phyloP scores from a whole-genome alignment of 2,113 vertebrate genomes.

The Edolisoma coerulescens region DNA sequence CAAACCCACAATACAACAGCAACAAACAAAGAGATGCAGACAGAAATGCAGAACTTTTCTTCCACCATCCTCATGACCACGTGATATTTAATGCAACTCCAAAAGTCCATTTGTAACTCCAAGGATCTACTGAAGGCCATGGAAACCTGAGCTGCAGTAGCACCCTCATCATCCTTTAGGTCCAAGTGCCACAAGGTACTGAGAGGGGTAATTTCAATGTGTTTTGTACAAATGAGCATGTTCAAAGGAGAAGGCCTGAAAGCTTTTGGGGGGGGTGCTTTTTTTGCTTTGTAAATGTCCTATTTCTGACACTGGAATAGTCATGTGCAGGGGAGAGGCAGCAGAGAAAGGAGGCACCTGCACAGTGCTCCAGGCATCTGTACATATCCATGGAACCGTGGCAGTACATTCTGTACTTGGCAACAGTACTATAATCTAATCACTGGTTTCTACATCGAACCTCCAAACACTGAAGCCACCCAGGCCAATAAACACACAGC shows the following conservation, averaged over 20 bases:
- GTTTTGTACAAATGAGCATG: background rate
- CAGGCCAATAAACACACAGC: background rate
- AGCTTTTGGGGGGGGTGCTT: background rate
- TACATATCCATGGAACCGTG: background rate
- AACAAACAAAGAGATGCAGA: background rate
- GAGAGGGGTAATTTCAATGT: background rate
- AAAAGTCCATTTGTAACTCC: background rate
- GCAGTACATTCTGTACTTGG: background rate
- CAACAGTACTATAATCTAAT: background rate
- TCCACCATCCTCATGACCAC: background rate
- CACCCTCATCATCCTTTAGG: background rate
- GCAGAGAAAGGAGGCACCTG: background rate
- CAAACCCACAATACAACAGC: background rate
- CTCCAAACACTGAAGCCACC: background rate
- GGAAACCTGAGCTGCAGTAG: background rate
- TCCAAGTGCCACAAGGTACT: background rate
- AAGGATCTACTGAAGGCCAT: background rate
- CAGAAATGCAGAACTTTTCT: background rate
- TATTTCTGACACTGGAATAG: background rate
- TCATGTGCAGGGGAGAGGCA: background rate
- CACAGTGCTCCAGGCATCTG: background rate
- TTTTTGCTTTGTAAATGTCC: background rate
- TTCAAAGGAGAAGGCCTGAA: rapidly evolving
- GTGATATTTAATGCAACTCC: background rate
- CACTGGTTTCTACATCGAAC: background rate